These are phyloP conservation scores for Halesus radiatus DNA, from an alignment of 1,140 invertebrate genomes.

Conservation along the genomic window DNA sequence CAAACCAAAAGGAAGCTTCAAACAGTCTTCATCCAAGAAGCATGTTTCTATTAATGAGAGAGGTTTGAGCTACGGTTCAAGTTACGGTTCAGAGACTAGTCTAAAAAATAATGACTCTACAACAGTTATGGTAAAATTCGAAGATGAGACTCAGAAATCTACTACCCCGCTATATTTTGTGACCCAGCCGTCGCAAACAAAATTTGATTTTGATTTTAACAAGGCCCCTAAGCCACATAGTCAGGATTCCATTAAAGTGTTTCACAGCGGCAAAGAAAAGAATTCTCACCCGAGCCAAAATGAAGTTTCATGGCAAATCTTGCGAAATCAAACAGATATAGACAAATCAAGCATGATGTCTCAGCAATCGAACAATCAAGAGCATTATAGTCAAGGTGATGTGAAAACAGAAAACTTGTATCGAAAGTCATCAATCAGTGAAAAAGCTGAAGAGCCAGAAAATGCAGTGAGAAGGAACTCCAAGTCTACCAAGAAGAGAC, in stretches of 20 bases:
- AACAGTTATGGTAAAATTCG: conserved; percentile 50
- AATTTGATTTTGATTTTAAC: conserved; percentile 29
- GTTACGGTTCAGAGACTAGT: conserved; percentile 46
- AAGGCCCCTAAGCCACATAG: background rate
- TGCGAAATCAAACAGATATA: conserved; percentile 31
- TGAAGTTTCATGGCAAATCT: conserved; percentile 29
- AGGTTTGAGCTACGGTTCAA: conserved; percentile 22
- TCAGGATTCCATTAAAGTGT: conserved; percentile 8
- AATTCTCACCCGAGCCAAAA: background rate
- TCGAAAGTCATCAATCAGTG: conserved; percentile 13
- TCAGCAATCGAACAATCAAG: conserved; percentile 8
- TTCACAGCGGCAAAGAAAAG: conserved; percentile 18
- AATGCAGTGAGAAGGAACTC: conserved; percentile 27
- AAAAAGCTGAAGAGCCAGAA: conserved; percentile 25
- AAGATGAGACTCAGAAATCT: conserved; percentile 49
- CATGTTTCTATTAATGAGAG: conserved; percentile 54
- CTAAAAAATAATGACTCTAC: conserved; percentile 46
- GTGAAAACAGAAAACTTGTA: conserved; percentile 13
- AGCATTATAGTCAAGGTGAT: conserved; percentile 1
- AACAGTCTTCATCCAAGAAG: conserved; percentile 44
- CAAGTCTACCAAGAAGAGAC: conserved; percentile 52
- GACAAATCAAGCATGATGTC: conserved; percentile 13
- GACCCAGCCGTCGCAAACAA: conserved; percentile 7
- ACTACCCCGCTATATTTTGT: conserved; percentile 14
- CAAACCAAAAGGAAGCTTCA: conserved; percentile 53